phyloP scores from a whole-genome alignment of 2,888 invertebrate species.

The Patella ulyssiponensis region DNA sequence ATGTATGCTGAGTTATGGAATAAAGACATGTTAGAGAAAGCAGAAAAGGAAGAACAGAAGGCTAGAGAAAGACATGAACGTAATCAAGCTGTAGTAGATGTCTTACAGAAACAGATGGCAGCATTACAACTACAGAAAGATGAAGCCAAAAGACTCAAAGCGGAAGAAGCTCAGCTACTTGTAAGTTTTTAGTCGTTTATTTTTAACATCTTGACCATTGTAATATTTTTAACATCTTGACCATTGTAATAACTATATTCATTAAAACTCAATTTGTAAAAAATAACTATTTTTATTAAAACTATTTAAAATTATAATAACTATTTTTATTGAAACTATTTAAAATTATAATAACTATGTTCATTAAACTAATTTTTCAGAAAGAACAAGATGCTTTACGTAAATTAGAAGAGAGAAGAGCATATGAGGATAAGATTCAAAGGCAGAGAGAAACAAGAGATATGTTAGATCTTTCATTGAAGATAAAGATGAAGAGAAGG shows the following conservation, averaged over 20 bases:
- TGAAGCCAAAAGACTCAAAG: conserved; percentile 62
- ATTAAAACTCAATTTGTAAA: too few relatives aligned
- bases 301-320: too few relatives aligned
- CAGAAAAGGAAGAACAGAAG: conserved; percentile 67
- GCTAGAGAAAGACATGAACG: conserved; percentile 60
- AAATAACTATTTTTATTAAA: too few relatives aligned
- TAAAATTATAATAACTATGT: too few relatives aligned
- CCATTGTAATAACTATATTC: too few relatives aligned
- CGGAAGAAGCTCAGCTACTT: conserved; percentile 68
- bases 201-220: too few relatives aligned
- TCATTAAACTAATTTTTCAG: conserved; percentile 40
- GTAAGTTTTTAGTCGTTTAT: too few relatives aligned
- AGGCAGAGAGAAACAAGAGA: conserved; percentile 64
- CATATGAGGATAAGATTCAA: conserved; percentile 64
- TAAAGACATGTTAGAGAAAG: conserved; percentile 68
- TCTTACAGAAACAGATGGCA: conserved; percentile 69
- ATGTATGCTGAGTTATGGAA: conserved; percentile 71
- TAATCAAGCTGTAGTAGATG: conserved; percentile 63
- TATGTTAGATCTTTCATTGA: conserved; percentile 63
- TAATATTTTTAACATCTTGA: too few relatives aligned
- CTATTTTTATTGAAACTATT: too few relatives aligned
- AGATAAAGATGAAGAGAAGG: conserved; percentile 68
- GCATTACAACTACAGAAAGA: conserved; percentile 67
- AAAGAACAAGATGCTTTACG: conserved; percentile 66
- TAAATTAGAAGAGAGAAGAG: conserved; percentile 66